Evolutionary conservation across 2,113 vertebrate species (phyloP).

Genomic region (Microcebus lehilahytsara): DNA sequence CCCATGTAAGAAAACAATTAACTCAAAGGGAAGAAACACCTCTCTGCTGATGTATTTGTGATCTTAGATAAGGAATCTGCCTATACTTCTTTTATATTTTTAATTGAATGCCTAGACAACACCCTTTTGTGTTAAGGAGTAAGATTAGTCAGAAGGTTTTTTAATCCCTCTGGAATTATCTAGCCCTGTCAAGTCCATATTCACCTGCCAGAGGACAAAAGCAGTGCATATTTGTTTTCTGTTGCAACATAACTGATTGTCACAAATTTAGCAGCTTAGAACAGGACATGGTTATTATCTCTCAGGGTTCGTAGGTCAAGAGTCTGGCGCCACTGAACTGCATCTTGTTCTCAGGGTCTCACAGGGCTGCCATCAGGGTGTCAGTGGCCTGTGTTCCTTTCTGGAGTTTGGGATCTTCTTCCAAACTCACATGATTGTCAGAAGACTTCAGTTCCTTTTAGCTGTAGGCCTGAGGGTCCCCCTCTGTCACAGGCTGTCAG

Average conservation of each 20-base stretch:
- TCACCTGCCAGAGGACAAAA: neutral
- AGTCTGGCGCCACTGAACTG: neutral
- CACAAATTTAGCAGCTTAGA: neutral
- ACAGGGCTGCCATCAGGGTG: too few species aligned
- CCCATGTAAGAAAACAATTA: neutral
- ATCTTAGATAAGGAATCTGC: neutral
- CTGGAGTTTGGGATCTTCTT: neutral
- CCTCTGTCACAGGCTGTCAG: neutral
- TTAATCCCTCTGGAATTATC: neutral
- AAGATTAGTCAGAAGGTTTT: neutral
- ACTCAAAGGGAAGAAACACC: neutral
- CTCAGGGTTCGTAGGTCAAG: neutral
- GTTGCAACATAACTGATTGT: neutral
- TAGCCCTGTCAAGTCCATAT: neutral
- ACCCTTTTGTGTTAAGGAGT: neutral
- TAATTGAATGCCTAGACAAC: neutral
- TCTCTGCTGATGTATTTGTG: neutral
- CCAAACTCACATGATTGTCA: neutral
- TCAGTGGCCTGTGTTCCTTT: neutral
- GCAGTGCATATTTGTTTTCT: neutral
- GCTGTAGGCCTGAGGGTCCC: neutral
- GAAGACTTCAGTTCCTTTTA: neutral
- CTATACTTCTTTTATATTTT: constrained; percentile 6
- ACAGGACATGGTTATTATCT: neutral
- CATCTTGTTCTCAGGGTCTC: neutral